These are phyloP conservation scores for Drosophila eugracilis DNA, from an alignment of 1,140 invertebrate genomes.

Conservation along the genomic window DNA sequence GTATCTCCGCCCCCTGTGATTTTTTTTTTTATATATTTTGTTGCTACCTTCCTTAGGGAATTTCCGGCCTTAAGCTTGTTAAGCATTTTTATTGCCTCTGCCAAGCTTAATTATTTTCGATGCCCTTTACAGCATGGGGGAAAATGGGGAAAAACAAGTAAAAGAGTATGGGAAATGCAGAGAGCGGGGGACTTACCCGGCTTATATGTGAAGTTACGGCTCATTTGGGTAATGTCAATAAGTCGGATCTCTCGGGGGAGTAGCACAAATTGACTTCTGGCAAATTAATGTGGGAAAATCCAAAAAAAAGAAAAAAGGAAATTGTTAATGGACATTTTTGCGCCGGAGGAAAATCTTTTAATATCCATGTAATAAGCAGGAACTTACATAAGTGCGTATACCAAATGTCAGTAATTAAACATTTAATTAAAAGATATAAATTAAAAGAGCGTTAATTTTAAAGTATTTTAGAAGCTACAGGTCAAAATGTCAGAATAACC, in stretches of 20 bases:
- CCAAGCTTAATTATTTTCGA: constrained; percentile 70
- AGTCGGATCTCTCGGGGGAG: constrained; percentile 29
- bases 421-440: background rate
- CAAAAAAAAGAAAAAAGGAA: background rate
- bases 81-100: constrained; percentile 72
- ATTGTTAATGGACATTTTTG: constrained; percentile 14
- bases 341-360: background rate
- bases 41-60: constrained; percentile 23
- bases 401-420: background rate
- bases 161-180: too few relatives aligned
- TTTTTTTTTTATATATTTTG: too few relatives aligned
- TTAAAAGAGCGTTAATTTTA: too few relatives aligned
- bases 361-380: background rate
- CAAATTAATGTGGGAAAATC: constrained; percentile 43
- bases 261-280: constrained; percentile 41
- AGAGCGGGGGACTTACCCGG: background rate
- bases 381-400: background rate
- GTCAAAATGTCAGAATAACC: too few relatives aligned
- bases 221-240: constrained; percentile 53
- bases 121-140: constrained; percentile 14
- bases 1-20: background rate
- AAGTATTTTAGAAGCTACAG: too few relatives aligned
- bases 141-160: background rate
- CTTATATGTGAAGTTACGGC: constrained; percentile 62
- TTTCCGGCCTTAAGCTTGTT: constrained; percentile 67